These are phyloP conservation scores for Leptopilina drosophilae DNA, from an alignment of 2,888 invertebrate genomes.

Conservation along the genomic window DNA sequence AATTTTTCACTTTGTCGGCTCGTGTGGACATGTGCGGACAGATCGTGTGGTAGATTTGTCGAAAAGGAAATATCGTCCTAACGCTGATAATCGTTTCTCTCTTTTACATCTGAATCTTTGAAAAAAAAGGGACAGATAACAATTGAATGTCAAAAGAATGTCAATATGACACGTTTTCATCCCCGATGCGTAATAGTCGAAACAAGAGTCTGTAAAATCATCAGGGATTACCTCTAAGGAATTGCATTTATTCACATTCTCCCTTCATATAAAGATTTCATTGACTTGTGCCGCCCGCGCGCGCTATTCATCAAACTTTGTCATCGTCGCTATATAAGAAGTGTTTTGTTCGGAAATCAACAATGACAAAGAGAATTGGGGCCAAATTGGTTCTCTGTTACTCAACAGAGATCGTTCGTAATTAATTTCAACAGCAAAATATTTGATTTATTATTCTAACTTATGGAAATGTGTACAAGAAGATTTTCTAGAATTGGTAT, in stretches of 20 bases:
- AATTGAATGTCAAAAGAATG: not conserved
- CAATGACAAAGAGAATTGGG: too few relatives aligned
- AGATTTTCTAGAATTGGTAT: not conserved
- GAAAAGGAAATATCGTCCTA: constrained; percentile 57
- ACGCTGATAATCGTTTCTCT: constrained; percentile 16
- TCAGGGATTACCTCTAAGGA: constrained; percentile 2
- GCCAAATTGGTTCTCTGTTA: too few relatives aligned
- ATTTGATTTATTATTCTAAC: too few relatives aligned
- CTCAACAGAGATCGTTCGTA: too few relatives aligned
- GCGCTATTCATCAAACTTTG: not conserved
- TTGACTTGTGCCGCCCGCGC: constrained; percentile 2
- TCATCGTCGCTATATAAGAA: not conserved
- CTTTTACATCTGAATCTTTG: not conserved
- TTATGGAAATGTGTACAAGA: too few relatives aligned
- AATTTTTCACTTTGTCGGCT: constrained; percentile 73
- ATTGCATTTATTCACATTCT: not conserved
- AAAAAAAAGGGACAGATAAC: not conserved
- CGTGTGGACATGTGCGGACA: constrained; percentile 74
- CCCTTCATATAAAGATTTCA: not conserved
- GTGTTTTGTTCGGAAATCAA: not conserved
- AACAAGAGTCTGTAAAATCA: constrained; percentile 32
- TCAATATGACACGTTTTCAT: constrained; percentile 3
- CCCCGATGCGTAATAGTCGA: not conserved
- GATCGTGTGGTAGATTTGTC: constrained; percentile 75
- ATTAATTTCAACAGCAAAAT: too few relatives aligned